Evolutionary conservation across 2,888 invertebrate species (phyloP).

Genomic region (Lysandra bellargus): DNA sequence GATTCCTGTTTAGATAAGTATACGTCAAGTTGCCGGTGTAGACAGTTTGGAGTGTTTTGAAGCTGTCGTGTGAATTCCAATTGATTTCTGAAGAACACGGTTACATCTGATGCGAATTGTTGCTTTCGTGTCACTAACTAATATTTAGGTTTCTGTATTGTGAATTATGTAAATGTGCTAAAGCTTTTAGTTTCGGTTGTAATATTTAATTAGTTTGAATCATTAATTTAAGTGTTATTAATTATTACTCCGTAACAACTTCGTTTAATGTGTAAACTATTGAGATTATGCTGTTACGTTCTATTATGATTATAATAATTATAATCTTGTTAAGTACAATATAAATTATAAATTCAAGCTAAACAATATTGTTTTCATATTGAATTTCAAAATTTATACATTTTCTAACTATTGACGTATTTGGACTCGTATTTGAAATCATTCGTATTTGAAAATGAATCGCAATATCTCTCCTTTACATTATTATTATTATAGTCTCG

Average conservation of each 20-base stretch:
- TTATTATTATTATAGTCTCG: neutral
- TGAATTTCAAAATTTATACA: neutral
- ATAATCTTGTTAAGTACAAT: neutral
- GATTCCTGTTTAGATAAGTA: constrained; percentile 24
- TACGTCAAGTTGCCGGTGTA: neutral
- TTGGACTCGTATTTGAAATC: neutral
- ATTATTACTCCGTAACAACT: neutral
- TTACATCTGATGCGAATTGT: neutral
- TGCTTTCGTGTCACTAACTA: neutral
- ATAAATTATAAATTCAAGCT: neutral
- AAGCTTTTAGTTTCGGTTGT: neutral
- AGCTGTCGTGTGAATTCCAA: neutral
- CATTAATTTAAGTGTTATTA: neutral
- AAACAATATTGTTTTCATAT: neutral
- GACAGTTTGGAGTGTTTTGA: constrained; percentile 14
- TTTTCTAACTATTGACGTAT: neutral
- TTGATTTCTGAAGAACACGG: neutral
- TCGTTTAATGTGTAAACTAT: neutral
- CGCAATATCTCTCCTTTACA: neutral
- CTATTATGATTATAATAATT: neutral
- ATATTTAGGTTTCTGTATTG: neutral
- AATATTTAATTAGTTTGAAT: neutral
- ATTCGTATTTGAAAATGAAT: neutral
- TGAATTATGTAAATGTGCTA: neutral
- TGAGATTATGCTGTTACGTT: neutral